These are phyloP conservation scores for Arizona elegans DNA, from an alignment of 2,113 vertebrate species.

Conservation along the genomic window DNA sequence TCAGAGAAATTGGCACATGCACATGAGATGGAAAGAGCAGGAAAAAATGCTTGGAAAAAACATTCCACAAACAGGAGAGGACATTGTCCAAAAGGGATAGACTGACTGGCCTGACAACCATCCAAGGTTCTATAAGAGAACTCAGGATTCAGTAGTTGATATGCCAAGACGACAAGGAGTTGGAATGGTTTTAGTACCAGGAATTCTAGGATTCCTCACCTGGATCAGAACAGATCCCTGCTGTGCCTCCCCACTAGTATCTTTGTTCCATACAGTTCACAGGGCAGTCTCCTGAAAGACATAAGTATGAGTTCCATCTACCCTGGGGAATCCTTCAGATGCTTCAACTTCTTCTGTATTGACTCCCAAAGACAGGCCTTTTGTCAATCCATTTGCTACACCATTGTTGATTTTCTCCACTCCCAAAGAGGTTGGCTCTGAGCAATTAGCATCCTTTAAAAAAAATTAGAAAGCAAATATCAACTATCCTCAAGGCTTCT, in stretches of 20 bases:
- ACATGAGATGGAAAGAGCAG: not conserved
- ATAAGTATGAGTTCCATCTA: conserved; percentile 49
- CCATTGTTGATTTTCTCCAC: conserved; percentile 70
- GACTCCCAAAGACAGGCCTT: conserved; percentile 34
- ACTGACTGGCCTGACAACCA: not conserved
- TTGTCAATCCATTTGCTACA: conserved; percentile 31
- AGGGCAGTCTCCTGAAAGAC: conserved; percentile 78
- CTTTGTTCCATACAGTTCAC: conserved; percentile 53
- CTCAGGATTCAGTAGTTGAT: not conserved
- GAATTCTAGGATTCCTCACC: not conserved
- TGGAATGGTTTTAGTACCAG: not conserved
- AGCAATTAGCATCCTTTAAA: conserved; percentile 57
- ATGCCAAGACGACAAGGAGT: no score
- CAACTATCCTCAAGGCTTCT: not conserved
- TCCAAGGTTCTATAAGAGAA: not conserved
- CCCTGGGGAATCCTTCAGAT: not conserved
- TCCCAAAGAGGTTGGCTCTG: conserved; percentile 39
- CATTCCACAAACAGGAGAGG: not conserved
- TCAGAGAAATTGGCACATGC: not conserved
- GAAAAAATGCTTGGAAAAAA: not conserved
- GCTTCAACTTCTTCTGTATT: conserved; percentile 50
- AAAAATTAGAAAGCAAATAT: not conserved
- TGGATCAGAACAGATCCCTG: not conserved
- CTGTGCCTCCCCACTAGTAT: no score
- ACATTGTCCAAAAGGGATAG: not conserved